These are phyloP conservation scores for Arge pagana DNA, from an alignment of 2,888 invertebrate species.

Conservation along the genomic window DNA sequence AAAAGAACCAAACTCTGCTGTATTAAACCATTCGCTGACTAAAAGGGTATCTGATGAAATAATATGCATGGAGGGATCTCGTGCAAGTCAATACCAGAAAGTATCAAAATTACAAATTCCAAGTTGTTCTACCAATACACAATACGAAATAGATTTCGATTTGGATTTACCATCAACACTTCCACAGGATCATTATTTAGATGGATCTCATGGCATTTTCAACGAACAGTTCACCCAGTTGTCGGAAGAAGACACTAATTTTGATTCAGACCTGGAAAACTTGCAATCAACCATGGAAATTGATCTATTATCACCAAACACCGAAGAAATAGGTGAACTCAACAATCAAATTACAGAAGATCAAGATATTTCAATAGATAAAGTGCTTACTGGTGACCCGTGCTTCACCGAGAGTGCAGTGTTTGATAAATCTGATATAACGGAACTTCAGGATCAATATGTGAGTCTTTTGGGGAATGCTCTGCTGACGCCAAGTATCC, in stretches of 20 bases:
- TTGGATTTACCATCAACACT: neutral
- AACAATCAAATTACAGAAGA: conserved; percentile 19
- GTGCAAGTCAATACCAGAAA: neutral
- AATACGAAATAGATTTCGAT: conserved; percentile 1
- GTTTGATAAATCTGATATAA: conserved; percentile 34
- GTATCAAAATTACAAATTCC: neutral
- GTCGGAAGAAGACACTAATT: conserved; percentile 28
- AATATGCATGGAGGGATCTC: no score
- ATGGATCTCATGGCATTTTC: conserved; percentile 15
- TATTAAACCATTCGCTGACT: neutral
- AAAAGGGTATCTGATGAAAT: neutral
- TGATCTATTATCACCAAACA: conserved; percentile 24
- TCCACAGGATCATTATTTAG: conserved; percentile 9
- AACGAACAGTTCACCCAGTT: conserved; percentile 28
- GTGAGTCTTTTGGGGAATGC: conserved; percentile 32
- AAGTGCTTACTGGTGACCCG: conserved; percentile 35
- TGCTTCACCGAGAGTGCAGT: conserved; percentile 37
- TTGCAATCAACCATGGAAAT: conserved; percentile 26
- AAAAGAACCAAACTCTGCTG: conserved; percentile 4
- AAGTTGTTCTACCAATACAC: neutral
- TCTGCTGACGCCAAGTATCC: conserved; percentile 30
- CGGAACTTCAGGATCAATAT: conserved; percentile 35
- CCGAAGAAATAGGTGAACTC: conserved; percentile 26
- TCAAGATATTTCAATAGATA: conserved; percentile 28
- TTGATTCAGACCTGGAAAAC: conserved; percentile 29